These are phyloP conservation scores for Spongilla lacustris DNA, from an alignment of 37 sponge, comb jelly and placozoan species.

Conservation along the genomic window DNA sequence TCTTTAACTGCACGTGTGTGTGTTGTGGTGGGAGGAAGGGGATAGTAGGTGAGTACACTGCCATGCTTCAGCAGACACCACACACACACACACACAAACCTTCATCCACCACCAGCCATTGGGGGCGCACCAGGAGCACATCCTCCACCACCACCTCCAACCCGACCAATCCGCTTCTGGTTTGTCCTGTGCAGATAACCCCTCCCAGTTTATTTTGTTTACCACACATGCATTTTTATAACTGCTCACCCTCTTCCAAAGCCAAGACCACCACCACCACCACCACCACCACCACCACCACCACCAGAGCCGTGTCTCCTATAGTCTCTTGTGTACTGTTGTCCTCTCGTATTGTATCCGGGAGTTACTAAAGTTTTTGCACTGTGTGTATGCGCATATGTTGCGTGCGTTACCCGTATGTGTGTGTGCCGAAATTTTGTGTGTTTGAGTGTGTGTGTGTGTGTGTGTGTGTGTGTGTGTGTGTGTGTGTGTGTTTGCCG, in stretches of 20 bases:
- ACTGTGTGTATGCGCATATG: neutral
- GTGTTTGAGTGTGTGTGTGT: no score
- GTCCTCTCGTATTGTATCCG: slow-evolving; percentile 6
- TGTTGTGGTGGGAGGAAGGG: neutral
- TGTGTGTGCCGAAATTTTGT: no score
- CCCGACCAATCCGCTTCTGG: slow-evolving; percentile 27
- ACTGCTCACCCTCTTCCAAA: no score
- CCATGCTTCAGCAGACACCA: neutral
- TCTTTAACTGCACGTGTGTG: neutral
- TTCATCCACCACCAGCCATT: slow-evolving; percentile 71
- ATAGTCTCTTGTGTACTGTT: slow-evolving; percentile 39
- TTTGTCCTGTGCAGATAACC: no score
- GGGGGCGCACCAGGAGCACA: slow-evolving; percentile 41
- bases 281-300: no score
- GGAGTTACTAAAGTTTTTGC: slow-evolving; percentile 44
- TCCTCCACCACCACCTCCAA: slow-evolving; percentile 33
- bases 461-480: no score
- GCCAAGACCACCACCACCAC: no score
- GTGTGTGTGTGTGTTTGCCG: no score
- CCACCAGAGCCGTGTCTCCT: slow-evolving; percentile 21
- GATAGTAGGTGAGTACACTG: no score
- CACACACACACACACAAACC: slow-evolving; percentile 5
- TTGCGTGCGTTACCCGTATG: no score
- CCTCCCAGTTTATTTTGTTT: no score
- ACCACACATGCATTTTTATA: no score